Percentiles rank a stretch among this genome's conserved stretches.
Conservation (phyloP, 2,113 vertebrate genomes). For the Poeciliopsis prolifica region DNA sequence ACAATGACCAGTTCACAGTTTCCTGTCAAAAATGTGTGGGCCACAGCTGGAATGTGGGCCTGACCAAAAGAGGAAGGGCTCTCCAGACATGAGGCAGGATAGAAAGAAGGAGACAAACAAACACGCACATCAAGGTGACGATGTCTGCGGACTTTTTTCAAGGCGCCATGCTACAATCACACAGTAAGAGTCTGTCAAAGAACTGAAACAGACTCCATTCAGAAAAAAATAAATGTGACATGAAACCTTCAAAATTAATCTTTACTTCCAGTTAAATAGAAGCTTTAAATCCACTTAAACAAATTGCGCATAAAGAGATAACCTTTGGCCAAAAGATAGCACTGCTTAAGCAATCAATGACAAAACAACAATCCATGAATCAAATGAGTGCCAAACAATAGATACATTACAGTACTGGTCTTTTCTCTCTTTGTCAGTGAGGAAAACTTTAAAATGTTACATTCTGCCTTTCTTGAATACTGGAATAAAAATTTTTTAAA, state of each 20-base stretch:
- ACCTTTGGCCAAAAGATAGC: background rate
- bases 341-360: background rate
- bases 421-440: background rate
- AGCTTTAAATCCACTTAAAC: background rate
- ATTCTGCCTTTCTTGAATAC: no score
- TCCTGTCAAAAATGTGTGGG: constrained; percentile 49
- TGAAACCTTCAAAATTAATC: background rate
- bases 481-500: no score
- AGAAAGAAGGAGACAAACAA: constrained; percentile 16
- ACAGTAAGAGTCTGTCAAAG: constrained; percentile 3
- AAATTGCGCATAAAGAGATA: background rate
- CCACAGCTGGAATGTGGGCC: constrained; percentile 56
- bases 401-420: background rate
- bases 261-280: constrained; percentile 4
- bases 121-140: constrained; percentile 28
- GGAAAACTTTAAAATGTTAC: background rate
- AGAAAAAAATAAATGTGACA: background rate
- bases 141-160: constrained; percentile 44
- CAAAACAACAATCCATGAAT: background rate
- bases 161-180: constrained; percentile 34
- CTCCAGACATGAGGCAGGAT: constrained; percentile 14
- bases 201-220: constrained; percentile 30
- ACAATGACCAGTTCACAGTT: constrained; percentile 28
- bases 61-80: constrained; percentile 27
- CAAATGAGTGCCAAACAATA: background rate